Base-by-base conservation (phyloP, 1,140 invertebrate species). In the Panagrolaimus sp. region DNA sequence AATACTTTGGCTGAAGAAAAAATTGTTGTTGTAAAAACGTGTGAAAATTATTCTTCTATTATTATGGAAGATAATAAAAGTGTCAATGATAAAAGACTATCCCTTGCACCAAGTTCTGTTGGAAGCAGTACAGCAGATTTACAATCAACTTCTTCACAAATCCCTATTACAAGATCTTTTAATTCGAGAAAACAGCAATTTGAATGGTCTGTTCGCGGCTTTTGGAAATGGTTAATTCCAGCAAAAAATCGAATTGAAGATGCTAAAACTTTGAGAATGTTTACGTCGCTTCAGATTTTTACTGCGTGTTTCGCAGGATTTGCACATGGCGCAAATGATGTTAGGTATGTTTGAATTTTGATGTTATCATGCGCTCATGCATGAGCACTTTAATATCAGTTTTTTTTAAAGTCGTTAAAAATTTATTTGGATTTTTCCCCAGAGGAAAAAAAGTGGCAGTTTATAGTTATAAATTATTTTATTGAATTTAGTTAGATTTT, bases 221-320 rank as follows among this genome's bases (percentile, higher is more conserved):
- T 70, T 57, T 16, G 73, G 23, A 25, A 42, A 27, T 71, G 71
- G 67, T 67, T 77, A 42, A 43, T 73, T 16, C 72, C 72, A 5
- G 38, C 47, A 20, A 70, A 62, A 47, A 48, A 65, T 16, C 27
- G 67, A 16, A 45, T 63, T 8, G 67, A 74, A 23, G 72, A 74
- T 61, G 27, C 20, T 16, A 61, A 62, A 63, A 74, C 73, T 13
- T 63, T 72, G 14, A 27, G 63, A n/a, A 31, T 75, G n/a, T 75
- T 75, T 46, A 72, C 64, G 14, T 57, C 68, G 8, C 31, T 75
- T 43, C 73, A 75, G 65, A 53, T 74, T 48, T 69, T 76, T 23
- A 75, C 73, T 23, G 73, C 72, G 8, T 75, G 73, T 69, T 75
- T 75, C 63, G 73, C 73, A 45, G 73, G 73, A 8, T 75, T 75